These are phyloP conservation scores for Amazonetta brasiliensis DNA, from an alignment of 2,797 vertebrate species.

Conservation along the genomic window DNA sequence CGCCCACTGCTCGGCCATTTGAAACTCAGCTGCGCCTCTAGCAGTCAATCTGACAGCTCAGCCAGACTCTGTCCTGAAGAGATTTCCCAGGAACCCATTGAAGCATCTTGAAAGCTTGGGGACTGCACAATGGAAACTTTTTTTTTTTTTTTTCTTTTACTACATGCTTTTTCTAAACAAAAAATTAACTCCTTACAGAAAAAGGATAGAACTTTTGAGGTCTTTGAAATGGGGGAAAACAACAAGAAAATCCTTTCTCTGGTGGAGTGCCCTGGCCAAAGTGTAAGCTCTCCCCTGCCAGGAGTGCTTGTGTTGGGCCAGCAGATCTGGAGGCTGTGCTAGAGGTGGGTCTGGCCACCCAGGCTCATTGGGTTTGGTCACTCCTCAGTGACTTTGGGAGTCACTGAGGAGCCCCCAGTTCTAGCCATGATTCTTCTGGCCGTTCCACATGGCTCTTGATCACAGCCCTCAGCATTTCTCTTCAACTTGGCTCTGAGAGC, in stretches of 20 bases:
- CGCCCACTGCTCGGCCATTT: neutral
- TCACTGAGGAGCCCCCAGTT: too few relatives aligned
- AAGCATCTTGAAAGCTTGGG: slow-evolving; percentile 22
- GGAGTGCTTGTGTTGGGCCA: neutral
- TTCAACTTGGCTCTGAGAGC: neutral
- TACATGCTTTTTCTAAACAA: neutral
- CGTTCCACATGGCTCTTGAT: neutral
- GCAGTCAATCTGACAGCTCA: slow-evolving; percentile 63
- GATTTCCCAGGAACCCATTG: slow-evolving; percentile 22
- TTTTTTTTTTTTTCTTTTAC: neutral
- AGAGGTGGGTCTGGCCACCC: neutral
- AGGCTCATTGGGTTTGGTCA: neutral
- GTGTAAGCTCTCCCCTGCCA: neutral
- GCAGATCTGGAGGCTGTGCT: neutral
- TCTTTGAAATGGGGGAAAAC: neutral
- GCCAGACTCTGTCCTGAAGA: slow-evolving; percentile 12
- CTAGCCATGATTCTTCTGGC: neutral
- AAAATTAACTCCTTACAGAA: slow-evolving; percentile 1
- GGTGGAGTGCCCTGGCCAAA: neutral
- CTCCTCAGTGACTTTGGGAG: neutral
- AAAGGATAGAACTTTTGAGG: neutral
- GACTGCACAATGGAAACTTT: neutral
- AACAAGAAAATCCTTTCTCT: fast-evolving
- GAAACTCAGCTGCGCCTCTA: slow-evolving; percentile 34
- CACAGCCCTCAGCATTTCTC: neutral